Evolutionary conservation across 2,888 invertebrate genomes (phyloP), one percentile per base, ranked within the genome.

Genomic region (Drosophila melanosoma): DNA sequence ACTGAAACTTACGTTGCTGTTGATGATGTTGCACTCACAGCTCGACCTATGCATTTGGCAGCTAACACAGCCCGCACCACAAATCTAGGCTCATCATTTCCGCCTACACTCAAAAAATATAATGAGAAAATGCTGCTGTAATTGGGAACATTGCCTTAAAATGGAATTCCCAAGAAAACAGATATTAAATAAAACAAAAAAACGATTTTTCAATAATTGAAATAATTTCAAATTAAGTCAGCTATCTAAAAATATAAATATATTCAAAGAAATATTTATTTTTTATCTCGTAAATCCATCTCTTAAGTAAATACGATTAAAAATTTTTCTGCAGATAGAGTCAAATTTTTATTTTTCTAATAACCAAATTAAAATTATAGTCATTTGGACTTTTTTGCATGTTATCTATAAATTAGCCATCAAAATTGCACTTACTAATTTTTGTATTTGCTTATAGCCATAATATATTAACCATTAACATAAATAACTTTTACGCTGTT

Each of bases 81-180:
- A 82, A 79, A 86, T 87, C 89, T 82, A 69, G 56, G 62, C 69
- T 71, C 81, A 82, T 75, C 79, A 82, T 79, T 87, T 87, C 87
- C 87, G 86, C 76, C 59, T 38, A 38, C 68, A 68, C 67, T 49
- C 33, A 56, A 33, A 65, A 20, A 6, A 45, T 23, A 0, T 0
- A 45, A 8, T 45, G 1, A 8, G 23, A 8, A 45, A 20, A 45
- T 4, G 15, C 17, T n/a, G 1, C 0, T 3, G 4, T 10, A 38
- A 1, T 35, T 38, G 8, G 17, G 8, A 38, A 17, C 38, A 38
- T 38, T 15, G 7, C 1, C 20, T 4, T 17, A 17, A 8, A 7
- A 36, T 15, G 3, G 7, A 36, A 36, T 7, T 15, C 36, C 6
- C 6, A 3, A 1, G 11, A 12, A 12, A 20, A 20, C 7, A 45